These are phyloP conservation scores for Sebastes miniatus DNA, from an alignment of 2,797 vertebrate genomes.

Conservation along the genomic window DNA sequence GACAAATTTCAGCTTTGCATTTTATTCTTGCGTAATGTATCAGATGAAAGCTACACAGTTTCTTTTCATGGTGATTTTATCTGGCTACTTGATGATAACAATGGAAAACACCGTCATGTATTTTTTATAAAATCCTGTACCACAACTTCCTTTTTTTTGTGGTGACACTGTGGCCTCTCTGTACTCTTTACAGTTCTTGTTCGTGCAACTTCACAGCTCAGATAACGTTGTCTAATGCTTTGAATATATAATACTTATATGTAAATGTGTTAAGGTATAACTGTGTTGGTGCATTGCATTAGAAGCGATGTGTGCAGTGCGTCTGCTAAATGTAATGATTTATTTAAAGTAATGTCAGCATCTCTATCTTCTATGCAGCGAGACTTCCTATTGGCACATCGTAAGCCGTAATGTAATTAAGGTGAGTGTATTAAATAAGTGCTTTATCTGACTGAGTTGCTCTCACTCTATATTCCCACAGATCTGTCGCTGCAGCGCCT, in stretches of 20 bases:
- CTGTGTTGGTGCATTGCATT: background rate
- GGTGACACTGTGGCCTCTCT: background rate
- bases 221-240: background rate
- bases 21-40: background rate
- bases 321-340: background rate
- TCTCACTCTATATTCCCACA: constrained; percentile 27
- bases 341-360: constrained; percentile 22
- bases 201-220: background rate
- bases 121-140: background rate
- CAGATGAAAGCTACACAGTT: background rate
- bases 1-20: background rate
- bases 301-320: background rate
- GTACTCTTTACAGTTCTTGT: constrained; percentile 9
- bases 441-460: constrained; percentile 18
- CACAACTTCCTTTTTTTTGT: constrained; percentile 31
- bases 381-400: background rate
- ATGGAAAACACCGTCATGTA: background rate
- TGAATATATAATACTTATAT: background rate
- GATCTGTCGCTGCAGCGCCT: constrained; percentile 36
- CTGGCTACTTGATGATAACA: background rate
- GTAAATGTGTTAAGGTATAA: background rate
- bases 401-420: constrained; percentile 43
- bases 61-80: background rate
- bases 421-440: constrained; percentile 34
- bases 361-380: background rate